Percentiles rank a stretch among this genome's conserved stretches.
Evolutionary conservation across 1,140 invertebrate genomes (phyloP).

Genomic region (Cherax quadricarinatus): DNA sequence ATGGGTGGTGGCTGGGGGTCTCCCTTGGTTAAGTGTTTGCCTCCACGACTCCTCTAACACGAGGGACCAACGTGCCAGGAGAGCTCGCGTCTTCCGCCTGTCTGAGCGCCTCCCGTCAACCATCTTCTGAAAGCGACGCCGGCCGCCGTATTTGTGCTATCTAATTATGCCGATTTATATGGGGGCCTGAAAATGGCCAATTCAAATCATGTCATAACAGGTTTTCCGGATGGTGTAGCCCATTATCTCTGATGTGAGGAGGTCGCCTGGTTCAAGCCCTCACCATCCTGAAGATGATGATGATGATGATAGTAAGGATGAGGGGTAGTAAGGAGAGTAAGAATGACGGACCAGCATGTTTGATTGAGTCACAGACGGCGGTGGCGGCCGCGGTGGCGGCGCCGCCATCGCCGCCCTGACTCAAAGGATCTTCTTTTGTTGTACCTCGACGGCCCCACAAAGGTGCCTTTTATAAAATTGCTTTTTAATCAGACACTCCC

Average conservation of each 20-base stretch:
- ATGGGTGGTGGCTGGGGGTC: too few species aligned
- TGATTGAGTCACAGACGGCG: neutral
- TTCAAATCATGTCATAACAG: constrained; percentile 52
- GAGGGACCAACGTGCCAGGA: neutral
- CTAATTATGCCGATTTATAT: constrained; percentile 51
- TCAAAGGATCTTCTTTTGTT: neutral
- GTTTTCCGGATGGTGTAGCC: constrained; percentile 37
- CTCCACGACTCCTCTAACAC: too few species aligned
- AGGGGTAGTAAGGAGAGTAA: neutral
- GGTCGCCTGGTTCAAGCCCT: neutral
- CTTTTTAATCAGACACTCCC: neutral
- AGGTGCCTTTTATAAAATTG: neutral
- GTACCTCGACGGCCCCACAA: neutral
- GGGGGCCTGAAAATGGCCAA: constrained; percentile 40
- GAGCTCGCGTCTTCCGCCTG: neutral
- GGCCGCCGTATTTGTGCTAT: constrained; percentile 41
- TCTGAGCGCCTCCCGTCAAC: neutral
- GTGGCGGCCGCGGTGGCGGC: neutral
- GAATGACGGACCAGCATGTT: constrained; percentile 22
- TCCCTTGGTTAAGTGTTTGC: too few species aligned
- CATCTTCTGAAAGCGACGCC: neutral
- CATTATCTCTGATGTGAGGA: constrained; percentile 19
- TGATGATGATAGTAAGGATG: constrained; percentile 15
- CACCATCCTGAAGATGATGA: constrained; percentile 21
- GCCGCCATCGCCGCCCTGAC: neutral